phyloP scores from a whole-genome alignment of 2,113 vertebrate genomes.

The Hemicordylus capensis region DNA sequence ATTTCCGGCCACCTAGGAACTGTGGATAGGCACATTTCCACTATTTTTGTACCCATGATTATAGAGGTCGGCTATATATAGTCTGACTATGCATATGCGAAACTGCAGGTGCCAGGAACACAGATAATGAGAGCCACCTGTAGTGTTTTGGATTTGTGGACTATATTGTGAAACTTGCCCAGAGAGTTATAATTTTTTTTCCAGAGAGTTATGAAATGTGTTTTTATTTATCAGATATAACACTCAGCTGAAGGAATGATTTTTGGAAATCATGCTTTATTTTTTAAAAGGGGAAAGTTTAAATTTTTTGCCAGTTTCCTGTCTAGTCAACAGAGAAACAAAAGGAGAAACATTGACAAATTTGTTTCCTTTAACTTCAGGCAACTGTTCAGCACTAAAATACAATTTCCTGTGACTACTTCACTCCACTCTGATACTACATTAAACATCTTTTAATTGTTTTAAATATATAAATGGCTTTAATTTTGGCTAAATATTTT shows the following conservation, averaged over 20 bases:
- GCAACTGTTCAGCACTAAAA: constrained; percentile 56
- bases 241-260: constrained; percentile 34
- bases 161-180: constrained; percentile 33
- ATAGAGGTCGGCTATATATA: too few relatives aligned
- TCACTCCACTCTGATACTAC: constrained; percentile 33
- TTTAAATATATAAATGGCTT: constrained; percentile 54
- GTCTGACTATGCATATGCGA: too few relatives aligned
- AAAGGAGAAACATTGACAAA: constrained; percentile 51
- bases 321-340: constrained; percentile 72
- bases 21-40: too few relatives aligned
- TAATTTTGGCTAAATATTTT: constrained; percentile 47
- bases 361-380: constrained; percentile 63
- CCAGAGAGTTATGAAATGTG: constrained; percentile 30
- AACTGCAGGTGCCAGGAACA: constrained; percentile 24
- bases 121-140: constrained; percentile 6
- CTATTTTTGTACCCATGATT: too few relatives aligned
- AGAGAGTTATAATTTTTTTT: constrained; percentile 21
- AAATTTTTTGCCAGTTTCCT: constrained; percentile 66
- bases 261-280: constrained; percentile 28
- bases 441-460: constrained; percentile 9
- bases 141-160: constrained; percentile 32
- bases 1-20: too few relatives aligned
- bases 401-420: constrained; percentile 63
- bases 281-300: constrained; percentile 48
- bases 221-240: constrained; percentile 50